phyloP scores from a whole-genome alignment of 1,140 invertebrate genomes.

The Antheraea pernyi region DNA sequence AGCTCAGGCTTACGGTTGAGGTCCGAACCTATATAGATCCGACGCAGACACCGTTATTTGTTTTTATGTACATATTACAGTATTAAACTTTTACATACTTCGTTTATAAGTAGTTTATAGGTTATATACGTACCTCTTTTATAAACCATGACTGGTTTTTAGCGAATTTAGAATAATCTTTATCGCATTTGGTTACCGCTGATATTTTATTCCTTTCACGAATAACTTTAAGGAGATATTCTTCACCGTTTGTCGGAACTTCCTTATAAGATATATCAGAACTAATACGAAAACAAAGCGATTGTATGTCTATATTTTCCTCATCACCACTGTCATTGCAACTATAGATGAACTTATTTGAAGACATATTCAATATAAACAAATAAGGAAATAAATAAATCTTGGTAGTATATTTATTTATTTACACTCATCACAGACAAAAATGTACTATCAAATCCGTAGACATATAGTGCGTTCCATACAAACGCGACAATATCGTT shows the following conservation, averaged over 20 bases:
- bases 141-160: conserved; percentile 58
- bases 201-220: conserved; percentile 55
- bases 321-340: conserved; percentile 30
- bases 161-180: conserved; percentile 50
- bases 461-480: no score
- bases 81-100: no score
- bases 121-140: conserved; percentile 47
- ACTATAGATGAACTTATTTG: conserved; percentile 37
- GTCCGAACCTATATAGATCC: no score
- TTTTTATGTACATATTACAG: no score
- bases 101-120: not conserved
- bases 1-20: no score
- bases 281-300: conserved; percentile 55
- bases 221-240: conserved; percentile 63
- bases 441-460: no score
- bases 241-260: conserved; percentile 59
- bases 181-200: conserved; percentile 47
- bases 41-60: no score
- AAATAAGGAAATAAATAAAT: no score
- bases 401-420: no score
- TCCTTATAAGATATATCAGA: conserved; percentile 53
- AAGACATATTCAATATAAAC: conserved; percentile 27
- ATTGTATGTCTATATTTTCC: conserved; percentile 31
- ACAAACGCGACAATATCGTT: no score
- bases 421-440: no score